These are phyloP conservation scores for Tadarida brasiliensis DNA, from an alignment of 2,797 vertebrate genomes.

Conservation along the genomic window DNA sequence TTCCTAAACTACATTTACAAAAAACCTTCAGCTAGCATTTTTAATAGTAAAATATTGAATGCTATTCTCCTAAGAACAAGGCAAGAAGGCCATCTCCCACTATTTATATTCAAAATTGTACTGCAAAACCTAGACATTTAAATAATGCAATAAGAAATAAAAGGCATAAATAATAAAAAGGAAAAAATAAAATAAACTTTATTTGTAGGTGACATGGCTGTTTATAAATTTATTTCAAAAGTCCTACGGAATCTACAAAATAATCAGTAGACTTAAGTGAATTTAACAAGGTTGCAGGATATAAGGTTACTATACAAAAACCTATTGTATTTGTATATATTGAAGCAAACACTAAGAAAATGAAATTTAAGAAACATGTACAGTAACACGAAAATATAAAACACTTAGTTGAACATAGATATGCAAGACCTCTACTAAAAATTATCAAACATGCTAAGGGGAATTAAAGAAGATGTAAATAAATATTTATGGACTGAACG, in stretches of 20 bases:
- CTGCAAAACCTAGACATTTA: background rate
- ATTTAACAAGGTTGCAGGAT: background rate
- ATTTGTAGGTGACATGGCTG: background rate
- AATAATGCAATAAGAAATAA: background rate
- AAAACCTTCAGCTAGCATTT: background rate
- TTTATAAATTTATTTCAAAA: background rate
- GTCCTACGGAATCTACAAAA: background rate
- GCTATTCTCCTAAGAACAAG: background rate
- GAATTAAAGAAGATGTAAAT: background rate
- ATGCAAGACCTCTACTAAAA: background rate
- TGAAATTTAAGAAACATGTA: background rate
- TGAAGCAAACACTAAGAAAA: background rate
- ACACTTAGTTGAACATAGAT: background rate
- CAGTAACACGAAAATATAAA: background rate
- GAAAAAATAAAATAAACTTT: background rate
- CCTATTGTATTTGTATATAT: background rate
- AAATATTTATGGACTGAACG: background rate
- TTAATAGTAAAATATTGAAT: background rate
- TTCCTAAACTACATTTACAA: background rate
- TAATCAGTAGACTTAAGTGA: slow-evolving; percentile 10
- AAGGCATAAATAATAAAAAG: background rate
- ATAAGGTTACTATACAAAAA: background rate
- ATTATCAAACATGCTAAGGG: background rate
- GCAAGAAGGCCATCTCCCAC: background rate
- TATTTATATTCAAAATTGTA: background rate